Conservation (phyloP, 2,797 vertebrate genomes). For the Psittacula derbiana region DNA sequence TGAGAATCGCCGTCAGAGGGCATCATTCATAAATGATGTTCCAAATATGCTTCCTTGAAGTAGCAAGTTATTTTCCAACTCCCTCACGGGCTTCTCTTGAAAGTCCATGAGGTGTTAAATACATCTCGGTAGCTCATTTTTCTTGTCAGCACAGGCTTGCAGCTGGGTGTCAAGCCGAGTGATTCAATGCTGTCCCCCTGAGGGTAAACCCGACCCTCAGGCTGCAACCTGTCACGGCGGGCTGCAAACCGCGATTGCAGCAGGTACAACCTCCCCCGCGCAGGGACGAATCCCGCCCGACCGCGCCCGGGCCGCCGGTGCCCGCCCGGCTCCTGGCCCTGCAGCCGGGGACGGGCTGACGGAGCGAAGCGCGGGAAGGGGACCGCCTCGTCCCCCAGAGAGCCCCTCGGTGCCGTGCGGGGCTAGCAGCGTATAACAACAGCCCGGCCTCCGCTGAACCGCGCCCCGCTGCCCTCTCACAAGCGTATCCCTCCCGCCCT, state of each 20-base stretch:
- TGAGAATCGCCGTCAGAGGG: conserved; percentile 43
- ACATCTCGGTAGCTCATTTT: neutral
- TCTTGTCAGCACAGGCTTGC: too few relatives aligned
- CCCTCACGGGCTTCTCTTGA: neutral
- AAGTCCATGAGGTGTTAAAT: neutral
- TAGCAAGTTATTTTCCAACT: conserved; percentile 24
- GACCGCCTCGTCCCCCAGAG: neutral
- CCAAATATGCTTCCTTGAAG: neutral
- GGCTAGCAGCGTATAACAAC: neutral
- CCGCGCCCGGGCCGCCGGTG: neutral
- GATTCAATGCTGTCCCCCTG: neutral
- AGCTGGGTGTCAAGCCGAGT: neutral
- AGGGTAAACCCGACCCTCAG: neutral
- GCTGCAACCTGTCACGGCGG: neutral
- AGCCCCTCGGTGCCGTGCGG: neutral
- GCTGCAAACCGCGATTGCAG: neutral
- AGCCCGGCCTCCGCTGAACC: neutral
- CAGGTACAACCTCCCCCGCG: too few relatives aligned
- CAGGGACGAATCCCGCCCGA: neutral
- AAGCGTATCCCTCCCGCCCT: neutral
- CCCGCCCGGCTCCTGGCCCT: neutral
- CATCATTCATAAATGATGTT: conserved; percentile 29
- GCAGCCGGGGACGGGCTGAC: neutral
- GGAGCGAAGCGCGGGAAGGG: neutral
- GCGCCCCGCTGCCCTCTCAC: neutral